These are phyloP conservation scores for Seriola rivoliana DNA, from an alignment of 2,113 vertebrate genomes.

Conservation along the genomic window DNA sequence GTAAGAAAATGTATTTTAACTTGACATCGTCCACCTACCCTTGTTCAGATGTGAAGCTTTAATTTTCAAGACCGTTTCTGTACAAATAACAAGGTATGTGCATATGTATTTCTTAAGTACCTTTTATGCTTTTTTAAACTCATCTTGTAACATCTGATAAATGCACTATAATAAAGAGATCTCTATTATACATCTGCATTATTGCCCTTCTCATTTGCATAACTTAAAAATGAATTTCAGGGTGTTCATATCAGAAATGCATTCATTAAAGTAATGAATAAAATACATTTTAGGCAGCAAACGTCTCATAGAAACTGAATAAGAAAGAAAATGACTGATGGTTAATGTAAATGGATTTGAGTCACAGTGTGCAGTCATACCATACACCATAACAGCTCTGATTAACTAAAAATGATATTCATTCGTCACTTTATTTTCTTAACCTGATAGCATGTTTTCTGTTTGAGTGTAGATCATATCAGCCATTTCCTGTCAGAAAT, in stretches of 20 bases:
- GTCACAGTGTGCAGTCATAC: too few relatives aligned
- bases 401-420: too few relatives aligned
- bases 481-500: neutral
- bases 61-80: conserved; percentile 74
- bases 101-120: conserved; percentile 69
- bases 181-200: conserved; percentile 76
- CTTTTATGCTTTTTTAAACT: conserved; percentile 71
- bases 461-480: neutral
- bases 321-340: neutral
- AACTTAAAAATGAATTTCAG: neutral
- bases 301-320: neutral
- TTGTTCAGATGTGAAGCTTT: conserved; percentile 82
- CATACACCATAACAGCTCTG: too few relatives aligned
- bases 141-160: conserved; percentile 84
- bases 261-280: neutral
- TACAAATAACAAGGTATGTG: conserved; percentile 67
- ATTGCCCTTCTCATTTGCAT: neutral
- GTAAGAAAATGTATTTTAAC: conserved; percentile 74
- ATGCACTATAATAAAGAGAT: conserved; percentile 87
- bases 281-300: fast-evolving
- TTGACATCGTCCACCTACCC: conserved; percentile 64
- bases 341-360: neutral
- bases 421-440: neutral
- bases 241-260: neutral
- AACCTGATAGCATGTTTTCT: neutral